phyloP scores from a whole-genome alignment of 1,140 invertebrate genomes.

The Pseudomyrmex sp. region DNA sequence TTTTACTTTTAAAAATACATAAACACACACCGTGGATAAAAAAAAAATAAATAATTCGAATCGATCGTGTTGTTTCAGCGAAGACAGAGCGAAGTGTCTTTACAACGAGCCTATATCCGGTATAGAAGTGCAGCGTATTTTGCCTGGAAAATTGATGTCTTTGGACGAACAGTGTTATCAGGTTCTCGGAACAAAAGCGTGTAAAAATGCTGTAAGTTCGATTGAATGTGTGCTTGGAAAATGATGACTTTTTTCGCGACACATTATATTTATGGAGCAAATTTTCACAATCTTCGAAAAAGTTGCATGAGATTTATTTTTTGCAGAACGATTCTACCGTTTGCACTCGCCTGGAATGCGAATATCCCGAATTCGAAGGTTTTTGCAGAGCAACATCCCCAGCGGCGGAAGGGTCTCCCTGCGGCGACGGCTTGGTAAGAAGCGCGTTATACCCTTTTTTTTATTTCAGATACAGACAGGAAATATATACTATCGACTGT shows the following conservation, averaged over 20 bases:
- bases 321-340: conserved; percentile 69
- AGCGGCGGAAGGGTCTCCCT: conserved; percentile 96
- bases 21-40: background rate
- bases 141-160: conserved; percentile 93
- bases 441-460: background rate
- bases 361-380: conserved; percentile 81
- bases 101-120: conserved; percentile 95
- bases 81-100: conserved; percentile 89
- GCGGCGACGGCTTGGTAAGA: conserved; percentile 93
- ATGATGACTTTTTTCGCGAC: too few relatives aligned
- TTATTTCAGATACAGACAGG: background rate
- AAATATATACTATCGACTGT: conserved; percentile 1
- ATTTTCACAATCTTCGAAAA: too few relatives aligned
- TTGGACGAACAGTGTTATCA: conserved; percentile 95
- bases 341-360: conserved; percentile 70
- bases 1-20: too few relatives aligned
- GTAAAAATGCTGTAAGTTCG: conserved; percentile 88
- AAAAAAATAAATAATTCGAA: background rate
- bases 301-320: background rate
- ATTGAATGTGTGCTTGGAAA: background rate
- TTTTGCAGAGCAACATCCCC: conserved; percentile 95
- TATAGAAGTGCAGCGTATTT: conserved; percentile 90
- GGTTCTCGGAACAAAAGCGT: conserved; percentile 93
- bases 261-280: too few relatives aligned
- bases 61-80: conserved; percentile 40